Percentiles rank a stretch among this genome's conserved stretches.
phyloP scores from a whole-genome alignment of 1,140 invertebrate genomes.

The Pogonomyrmex californicus region DNA sequence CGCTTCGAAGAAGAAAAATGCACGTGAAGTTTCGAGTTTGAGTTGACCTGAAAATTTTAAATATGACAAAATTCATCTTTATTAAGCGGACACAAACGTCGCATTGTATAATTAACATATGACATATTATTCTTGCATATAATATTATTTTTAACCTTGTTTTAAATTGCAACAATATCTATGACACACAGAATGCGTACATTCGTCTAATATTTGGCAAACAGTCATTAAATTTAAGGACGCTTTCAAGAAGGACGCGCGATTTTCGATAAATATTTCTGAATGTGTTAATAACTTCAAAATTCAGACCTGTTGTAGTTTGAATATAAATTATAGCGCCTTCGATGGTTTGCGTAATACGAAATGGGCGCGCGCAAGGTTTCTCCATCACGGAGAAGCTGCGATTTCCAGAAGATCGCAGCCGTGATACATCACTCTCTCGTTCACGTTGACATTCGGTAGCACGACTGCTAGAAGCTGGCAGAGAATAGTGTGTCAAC shows the following conservation, averaged over 20 bases:
- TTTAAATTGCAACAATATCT: slow-evolving; percentile 1
- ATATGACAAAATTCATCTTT: background rate
- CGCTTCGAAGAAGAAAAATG: background rate
- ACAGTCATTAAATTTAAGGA: background rate
- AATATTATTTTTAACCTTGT: background rate
- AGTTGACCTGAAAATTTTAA: background rate
- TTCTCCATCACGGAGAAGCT: background rate
- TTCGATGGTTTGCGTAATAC: background rate
- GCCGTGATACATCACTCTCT: slow-evolving; percentile 23
- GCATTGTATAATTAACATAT: background rate
- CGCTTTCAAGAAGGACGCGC: background rate
- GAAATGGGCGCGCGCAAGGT: background rate
- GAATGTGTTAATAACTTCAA: background rate
- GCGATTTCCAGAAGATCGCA: slow-evolving; percentile 34
- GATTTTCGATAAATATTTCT: slow-evolving; percentile 8
- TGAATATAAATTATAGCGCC: background rate
- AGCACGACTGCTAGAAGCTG: slow-evolving; percentile 60
- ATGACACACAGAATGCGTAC: background rate
- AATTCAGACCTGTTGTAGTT: background rate
- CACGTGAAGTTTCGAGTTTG: background rate
- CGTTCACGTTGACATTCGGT: slow-evolving; percentile 66
- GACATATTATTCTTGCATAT: background rate
- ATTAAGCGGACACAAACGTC: background rate
- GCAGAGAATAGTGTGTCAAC: slow-evolving; percentile 60
- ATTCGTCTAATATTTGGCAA: background rate